Percentiles rank a stretch among this genome's conserved stretches.
Conservation (phyloP, 2,888 invertebrate species). For the Plebejus anna region DNA sequence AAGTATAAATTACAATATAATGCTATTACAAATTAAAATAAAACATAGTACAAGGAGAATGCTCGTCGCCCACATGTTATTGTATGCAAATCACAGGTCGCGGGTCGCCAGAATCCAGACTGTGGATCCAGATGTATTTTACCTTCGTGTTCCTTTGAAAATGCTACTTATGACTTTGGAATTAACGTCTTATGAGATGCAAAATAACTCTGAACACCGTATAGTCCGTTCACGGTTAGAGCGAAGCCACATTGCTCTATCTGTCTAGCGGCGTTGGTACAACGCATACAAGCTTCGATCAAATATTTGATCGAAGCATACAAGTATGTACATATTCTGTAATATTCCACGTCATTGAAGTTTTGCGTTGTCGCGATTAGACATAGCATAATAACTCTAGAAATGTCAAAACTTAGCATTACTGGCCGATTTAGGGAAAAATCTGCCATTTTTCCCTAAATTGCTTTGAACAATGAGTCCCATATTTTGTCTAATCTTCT, state of each 20-base stretch:
- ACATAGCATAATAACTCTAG: no score
- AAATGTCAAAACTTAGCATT: no score
- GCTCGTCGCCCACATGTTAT: slow-evolving; percentile 67
- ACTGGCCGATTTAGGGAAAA: no score
- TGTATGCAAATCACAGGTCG: slow-evolving; percentile 78
- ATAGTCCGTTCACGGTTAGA: background rate
- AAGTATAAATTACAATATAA: slow-evolving; percentile 21
- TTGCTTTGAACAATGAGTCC: no score
- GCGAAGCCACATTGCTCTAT: background rate
- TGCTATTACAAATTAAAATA: slow-evolving; percentile 31
- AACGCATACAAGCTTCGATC: no score
- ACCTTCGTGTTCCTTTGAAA: background rate
- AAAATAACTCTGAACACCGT: background rate
- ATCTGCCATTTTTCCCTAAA: no score
- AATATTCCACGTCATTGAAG: no score
- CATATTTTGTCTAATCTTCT: no score
- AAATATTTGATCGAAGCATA: no score
- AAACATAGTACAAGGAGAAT: slow-evolving; percentile 51
- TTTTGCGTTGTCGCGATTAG: no score
- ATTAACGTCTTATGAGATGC: background rate
- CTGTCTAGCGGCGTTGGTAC: no score
- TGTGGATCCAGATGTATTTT: slow-evolving; percentile 15
- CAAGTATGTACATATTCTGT: no score
- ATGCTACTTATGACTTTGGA: background rate
- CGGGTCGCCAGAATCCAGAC: slow-evolving; percentile 64